These are phyloP conservation scores for Entomyzon cyanotis DNA, from an alignment of 2,113 vertebrate species.

Conservation along the genomic window DNA sequence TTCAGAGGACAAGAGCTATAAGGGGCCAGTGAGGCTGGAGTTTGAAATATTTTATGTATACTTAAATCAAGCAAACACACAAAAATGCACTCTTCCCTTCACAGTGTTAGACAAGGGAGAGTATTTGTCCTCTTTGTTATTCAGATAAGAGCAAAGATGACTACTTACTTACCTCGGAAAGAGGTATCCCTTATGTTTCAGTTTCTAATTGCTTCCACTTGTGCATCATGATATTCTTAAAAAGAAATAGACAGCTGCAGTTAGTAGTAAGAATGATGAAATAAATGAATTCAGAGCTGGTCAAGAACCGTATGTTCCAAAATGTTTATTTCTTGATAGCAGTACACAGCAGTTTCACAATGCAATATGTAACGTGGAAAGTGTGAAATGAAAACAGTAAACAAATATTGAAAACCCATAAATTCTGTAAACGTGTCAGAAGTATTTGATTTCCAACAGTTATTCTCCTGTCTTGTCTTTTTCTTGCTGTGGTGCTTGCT, in stretches of 20 bases:
- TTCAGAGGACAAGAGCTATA: not conserved
- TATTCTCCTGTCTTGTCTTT: not conserved
- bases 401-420: not conserved
- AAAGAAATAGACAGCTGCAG: not conserved
- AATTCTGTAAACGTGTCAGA: not conserved
- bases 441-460: not conserved
- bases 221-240: not conserved
- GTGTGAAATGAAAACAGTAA: slow-evolving; percentile 45
- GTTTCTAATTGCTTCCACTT: not conserved
- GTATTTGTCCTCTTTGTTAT: not conserved
- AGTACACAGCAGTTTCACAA: slow-evolving; percentile 12
- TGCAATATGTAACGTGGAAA: slow-evolving; percentile 27
- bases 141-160: not conserved
- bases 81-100: not conserved
- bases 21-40: not conserved
- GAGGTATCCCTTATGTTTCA: not conserved
- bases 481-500: not conserved
- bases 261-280: not conserved
- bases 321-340: slow-evolving; percentile 15
- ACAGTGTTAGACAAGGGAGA: not conserved
- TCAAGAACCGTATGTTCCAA: slow-evolving; percentile 12
- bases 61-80: not conserved
- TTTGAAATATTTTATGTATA: not conserved
- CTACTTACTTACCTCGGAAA: not conserved
- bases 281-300: not conserved